A percentile compares a stretch with the other conserved stretches of the same genome.
These are phyloP conservation scores for Bothrops jararaca DNA, from an alignment of 2,113 vertebrate species.

Conservation along the genomic window DNA sequence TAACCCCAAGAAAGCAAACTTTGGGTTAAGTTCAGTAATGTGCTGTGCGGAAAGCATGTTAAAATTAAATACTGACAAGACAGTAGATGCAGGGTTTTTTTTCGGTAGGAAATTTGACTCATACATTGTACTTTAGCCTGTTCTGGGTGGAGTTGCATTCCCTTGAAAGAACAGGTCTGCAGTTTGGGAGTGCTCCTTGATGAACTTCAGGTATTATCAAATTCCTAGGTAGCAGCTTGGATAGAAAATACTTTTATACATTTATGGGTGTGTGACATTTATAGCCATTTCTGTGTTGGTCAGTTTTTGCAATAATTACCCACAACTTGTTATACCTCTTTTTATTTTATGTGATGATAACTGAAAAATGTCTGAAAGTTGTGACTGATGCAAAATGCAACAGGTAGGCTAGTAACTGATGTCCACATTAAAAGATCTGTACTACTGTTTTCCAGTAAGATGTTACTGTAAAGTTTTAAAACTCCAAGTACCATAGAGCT, in stretches of 20 bases:
- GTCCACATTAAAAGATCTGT: background rate
- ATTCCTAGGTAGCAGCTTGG: background rate
- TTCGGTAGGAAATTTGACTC: background rate
- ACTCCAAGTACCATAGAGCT: background rate
- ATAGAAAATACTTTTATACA: background rate
- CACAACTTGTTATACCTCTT: background rate
- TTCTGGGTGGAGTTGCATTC: background rate
- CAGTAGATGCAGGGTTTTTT: background rate
- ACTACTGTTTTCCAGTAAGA: background rate
- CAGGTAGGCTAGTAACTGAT: background rate
- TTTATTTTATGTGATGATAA: background rate
- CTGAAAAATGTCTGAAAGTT: background rate
- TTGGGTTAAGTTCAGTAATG: background rate
- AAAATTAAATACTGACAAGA: background rate
- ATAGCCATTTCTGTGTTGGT: background rate
- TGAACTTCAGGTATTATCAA: background rate
- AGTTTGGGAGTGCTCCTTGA: background rate
- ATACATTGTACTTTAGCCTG: background rate
- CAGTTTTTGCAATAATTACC: background rate
- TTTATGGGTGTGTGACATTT: background rate
- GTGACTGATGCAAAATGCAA: background rate
- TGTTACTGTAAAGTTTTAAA: background rate
- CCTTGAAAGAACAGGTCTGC: background rate
- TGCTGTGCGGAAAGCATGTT: background rate
- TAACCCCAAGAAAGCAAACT: background rate